phyloP scores from a whole-genome alignment of 2,797 vertebrate species.

The Dallia pectoralis region DNA sequence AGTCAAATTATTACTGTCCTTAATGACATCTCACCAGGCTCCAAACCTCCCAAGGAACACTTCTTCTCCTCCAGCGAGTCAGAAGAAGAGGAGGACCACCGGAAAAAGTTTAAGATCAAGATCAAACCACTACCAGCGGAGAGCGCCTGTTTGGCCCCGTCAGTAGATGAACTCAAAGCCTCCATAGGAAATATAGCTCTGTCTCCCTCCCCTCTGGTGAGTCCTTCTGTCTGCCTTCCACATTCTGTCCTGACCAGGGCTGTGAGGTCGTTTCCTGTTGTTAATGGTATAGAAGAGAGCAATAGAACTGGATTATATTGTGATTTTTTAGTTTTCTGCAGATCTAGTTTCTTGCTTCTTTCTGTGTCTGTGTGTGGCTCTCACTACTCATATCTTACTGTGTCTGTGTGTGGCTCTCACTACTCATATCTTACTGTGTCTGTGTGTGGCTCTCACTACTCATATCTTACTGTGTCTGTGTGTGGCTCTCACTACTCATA shows the following conservation, averaged over 20 bases:
- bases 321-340: not conserved
- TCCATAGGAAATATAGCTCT: constrained; percentile 95
- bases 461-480: not conserved
- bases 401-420: not conserved
- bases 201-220: constrained; percentile 94
- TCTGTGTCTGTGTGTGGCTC: not conserved
- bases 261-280: not conserved
- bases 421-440: not conserved
- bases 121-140: constrained; percentile 89
- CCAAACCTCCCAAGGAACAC: constrained; percentile 84
- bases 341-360: not conserved
- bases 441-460: not conserved
- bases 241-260: not conserved
- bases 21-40: constrained; percentile 77
- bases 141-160: constrained; percentile 73
- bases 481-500: not conserved
- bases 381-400: not conserved
- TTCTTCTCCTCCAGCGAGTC: constrained; percentile 99
- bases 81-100: constrained; percentile 92
- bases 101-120: constrained; percentile 96
- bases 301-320: not conserved
- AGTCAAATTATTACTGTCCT: constrained; percentile 63
- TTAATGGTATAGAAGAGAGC: too few species aligned
- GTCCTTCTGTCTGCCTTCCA: constrained; percentile 40
- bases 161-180: constrained; percentile 91